Base-by-base conservation (phyloP, 1,140 invertebrate genomes). In the Drosophila parvula region DNA sequence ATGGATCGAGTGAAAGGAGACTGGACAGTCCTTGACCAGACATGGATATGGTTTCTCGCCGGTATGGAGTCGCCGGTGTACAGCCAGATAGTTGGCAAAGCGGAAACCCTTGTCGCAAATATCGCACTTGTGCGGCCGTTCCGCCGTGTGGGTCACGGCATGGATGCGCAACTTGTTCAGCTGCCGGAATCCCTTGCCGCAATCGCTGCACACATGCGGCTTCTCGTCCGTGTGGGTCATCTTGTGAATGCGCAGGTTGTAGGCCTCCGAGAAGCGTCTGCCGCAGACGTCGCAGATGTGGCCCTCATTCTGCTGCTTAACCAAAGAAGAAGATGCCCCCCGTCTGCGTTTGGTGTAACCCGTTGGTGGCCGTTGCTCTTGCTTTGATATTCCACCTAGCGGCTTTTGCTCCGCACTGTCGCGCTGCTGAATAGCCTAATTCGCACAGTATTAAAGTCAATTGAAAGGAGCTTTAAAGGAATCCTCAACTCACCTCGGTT, bases 31-130 rank as follows among this genome's bases (percentile, higher is more conserved):
- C 0, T 22, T 8, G 30, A 36, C 36, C 9, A 45, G 32, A 43
- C 89, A 91, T 0, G 34, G 11, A 71, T 95, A 96, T 0, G 96
- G 96, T 9, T 96, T 93, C 92, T 97, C 96, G 18, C 96, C 96
- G 0, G 96, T 97, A 90, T 97, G 97, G 1, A 95, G 94, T 8
- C 96, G 95, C 91, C 96, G 96, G 50, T 91, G 90, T 27, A 91
- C 82, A 2, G 67, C 36, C 45, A 91, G 51, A 40, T 90, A 90
- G 55, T 90, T 91, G 47, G 84, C 84, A 94, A 94, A 94, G 40
- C 94, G 94, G 74, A 95, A 95, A 40, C 90, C 92, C 81, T 93
- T 93, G 14, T 92, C 93, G 64, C 94, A 94, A 5, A 93, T 91
- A 53, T 93, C 92, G 65, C 94, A 94, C 11, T 92, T 71, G 69